These are phyloP conservation scores for Yoshiicerus persimilis DNA, from an alignment of 1,140 invertebrate genomes.

Conservation along the genomic window DNA sequence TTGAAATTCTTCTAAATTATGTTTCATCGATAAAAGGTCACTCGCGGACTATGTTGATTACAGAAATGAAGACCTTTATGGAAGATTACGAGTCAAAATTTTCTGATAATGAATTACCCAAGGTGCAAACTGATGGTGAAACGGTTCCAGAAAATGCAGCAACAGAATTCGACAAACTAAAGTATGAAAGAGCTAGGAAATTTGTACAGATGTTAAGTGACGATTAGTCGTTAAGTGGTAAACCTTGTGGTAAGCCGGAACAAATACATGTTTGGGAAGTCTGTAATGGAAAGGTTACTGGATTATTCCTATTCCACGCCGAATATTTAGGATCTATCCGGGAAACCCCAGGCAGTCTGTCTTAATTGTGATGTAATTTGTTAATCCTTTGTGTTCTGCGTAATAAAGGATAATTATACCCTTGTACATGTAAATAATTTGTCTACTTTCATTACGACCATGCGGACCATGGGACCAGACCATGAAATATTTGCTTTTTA, in stretches of 20 bases:
- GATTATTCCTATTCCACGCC: too few species aligned
- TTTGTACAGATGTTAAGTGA: slow-evolving; percentile 57
- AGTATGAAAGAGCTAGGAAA: slow-evolving; percentile 59
- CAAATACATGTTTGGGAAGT: not conserved
- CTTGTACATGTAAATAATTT: too few species aligned
- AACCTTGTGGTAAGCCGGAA: too few species aligned
- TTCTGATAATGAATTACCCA: slow-evolving; percentile 41
- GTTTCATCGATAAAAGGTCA: slow-evolving; percentile 67
- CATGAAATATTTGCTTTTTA: too few species aligned
- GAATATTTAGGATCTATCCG: not conserved
- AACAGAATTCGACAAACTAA: slow-evolving; percentile 52
- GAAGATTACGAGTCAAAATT: slow-evolving; percentile 63
- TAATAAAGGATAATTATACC: too few species aligned
- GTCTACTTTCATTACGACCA: too few species aligned
- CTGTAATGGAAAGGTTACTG: not conserved
- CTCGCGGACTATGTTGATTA: slow-evolving; percentile 61
- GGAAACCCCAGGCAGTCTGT: too few species aligned
- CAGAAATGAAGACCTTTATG: slow-evolving; percentile 66
- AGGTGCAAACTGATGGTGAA: not conserved
- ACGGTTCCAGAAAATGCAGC: slow-evolving; percentile 31
- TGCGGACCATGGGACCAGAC: too few species aligned
- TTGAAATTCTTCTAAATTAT: slow-evolving; percentile 68
- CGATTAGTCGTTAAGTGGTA: not conserved
- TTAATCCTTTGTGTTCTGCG: too few species aligned
- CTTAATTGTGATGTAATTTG: too few species aligned